Evolutionary conservation across 2,113 vertebrate species (phyloP).

Genomic region (Ceyx margarethae): DNA sequence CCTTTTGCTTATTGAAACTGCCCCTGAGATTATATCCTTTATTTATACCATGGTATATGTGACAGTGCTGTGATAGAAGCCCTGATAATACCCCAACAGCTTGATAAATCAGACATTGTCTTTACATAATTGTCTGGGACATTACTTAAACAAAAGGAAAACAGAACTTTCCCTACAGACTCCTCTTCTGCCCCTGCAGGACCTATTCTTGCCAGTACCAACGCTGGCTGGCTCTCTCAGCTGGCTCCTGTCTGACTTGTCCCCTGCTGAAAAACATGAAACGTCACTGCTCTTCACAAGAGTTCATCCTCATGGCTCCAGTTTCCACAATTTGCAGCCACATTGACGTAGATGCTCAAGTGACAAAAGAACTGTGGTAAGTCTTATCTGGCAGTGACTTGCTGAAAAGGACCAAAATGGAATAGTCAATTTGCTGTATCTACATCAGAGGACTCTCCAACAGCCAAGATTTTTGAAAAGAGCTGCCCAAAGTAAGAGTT

Average conservation of each 20-base stretch:
- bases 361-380: constrained; percentile 16
- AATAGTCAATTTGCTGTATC: background rate
- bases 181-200: background rate
- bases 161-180: background rate
- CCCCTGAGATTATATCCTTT: background rate
- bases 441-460: fast-evolving
- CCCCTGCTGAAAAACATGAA: background rate
- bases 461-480: background rate
- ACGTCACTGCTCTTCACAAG: background rate
- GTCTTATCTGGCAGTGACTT: background rate
- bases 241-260: background rate
- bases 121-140: constrained; percentile 8
- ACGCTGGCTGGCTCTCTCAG: background rate
- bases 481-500: background rate
- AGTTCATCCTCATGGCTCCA: background rate
- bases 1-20: constrained; percentile 54
- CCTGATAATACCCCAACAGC: constrained; percentile 40
- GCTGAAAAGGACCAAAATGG: background rate
- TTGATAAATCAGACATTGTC: constrained; percentile 2
- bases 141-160: constrained; percentile 11
- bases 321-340: constrained; percentile 10
- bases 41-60: background rate
- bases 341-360: background rate
- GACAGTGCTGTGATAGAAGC: background rate
- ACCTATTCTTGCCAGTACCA: background rate